Evolutionary conservation across 2,888 invertebrate species (phyloP), one percentile per base, ranked within the genome.

Genomic region (Orchesella flavescens): DNA sequence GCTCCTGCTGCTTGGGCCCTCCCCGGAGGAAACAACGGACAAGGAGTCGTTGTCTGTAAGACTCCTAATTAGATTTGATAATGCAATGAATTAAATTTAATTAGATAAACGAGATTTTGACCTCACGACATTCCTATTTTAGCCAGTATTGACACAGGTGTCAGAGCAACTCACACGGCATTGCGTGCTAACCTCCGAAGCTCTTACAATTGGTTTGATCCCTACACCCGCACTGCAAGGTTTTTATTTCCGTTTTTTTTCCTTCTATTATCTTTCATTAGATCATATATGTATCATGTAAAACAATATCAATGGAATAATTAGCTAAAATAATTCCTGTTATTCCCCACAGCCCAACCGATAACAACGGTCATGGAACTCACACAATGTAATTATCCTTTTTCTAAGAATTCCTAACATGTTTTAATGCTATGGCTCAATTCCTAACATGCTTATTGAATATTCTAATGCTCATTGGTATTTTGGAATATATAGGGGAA

Each of bases 401-500:
- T 12, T 49, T 7, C 10, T 3, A 49, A 49, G 2, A 49, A 7
- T 12, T 12, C 3, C 1, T 7, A 7, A 49, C 10, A 12, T 7
- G 3, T 12, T 49, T 49, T 49, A 49, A 7, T 1, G 10, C 10
- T 12, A 3, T 49, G n/a, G n/a, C n/a, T n/a, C n/a, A n/a, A n/a
- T n/a, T n/a, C n/a, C n/a, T n/a, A n/a, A n/a, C n/a, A n/a, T n/a
- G n/a, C n/a, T n/a, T n/a, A n/a, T n/a, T n/a, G n/a, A n/a, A n/a
- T n/a, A n/a, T 7, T 2, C 10, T 1, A 49, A 7, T n/a, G 10
- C 2, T 7, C 12, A 7, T 5, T 59, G 2, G 12, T 59, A 17
- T 59, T 59, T 59, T 59, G n/a, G 85, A 71, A 85, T 79, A 4
- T 83, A 85, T 49, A 66, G 49, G 15, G 85, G 85, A 15, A 83